Evolutionary conservation across 2,888 invertebrate species (phyloP).

Genomic region (Diachrysia chrysitis): DNA sequence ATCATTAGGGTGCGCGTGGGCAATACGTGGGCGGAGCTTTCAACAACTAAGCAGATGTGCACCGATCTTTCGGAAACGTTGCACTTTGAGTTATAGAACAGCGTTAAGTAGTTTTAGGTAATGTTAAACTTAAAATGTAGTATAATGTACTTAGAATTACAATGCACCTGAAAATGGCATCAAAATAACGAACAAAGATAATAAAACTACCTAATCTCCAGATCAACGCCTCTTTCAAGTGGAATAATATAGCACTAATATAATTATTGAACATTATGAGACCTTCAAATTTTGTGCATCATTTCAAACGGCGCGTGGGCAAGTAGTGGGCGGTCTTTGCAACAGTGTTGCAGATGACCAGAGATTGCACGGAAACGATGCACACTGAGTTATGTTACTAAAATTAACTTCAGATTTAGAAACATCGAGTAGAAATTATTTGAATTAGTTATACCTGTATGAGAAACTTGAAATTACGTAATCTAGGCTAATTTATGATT

Average conservation of each 20-base stretch:
- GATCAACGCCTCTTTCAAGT: not conserved
- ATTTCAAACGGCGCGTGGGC: constrained; percentile 1
- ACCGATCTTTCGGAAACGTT: constrained; percentile 60
- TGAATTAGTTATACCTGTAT: not conserved
- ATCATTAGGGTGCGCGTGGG: constrained; percentile 67
- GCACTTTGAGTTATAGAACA: constrained; percentile 29
- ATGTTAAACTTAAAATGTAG: too few relatives aligned
- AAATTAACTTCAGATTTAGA: constrained; percentile 5
- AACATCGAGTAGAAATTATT: not conserved
- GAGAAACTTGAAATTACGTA: constrained; percentile 2
- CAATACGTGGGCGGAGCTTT: constrained; percentile 64
- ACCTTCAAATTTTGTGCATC: constrained; percentile 1
- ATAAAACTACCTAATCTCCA: not conserved
- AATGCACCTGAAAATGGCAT: not conserved
- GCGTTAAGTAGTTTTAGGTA: constrained; percentile 23
- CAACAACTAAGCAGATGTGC: constrained; percentile 61
- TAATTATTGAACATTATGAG: not conserved
- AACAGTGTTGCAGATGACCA: constrained; percentile 7
- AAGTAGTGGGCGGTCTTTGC: not conserved
- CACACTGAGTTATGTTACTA: not conserved
- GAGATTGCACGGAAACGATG: constrained; percentile 5
- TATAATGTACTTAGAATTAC: too few relatives aligned
- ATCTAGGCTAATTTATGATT: constrained; percentile 1
- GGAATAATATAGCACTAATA: not conserved
- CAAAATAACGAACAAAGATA: not conserved